Evolutionary conservation across 2,113 vertebrate genomes (phyloP).

Genomic region (Phrynosoma blainvillii): DNA sequence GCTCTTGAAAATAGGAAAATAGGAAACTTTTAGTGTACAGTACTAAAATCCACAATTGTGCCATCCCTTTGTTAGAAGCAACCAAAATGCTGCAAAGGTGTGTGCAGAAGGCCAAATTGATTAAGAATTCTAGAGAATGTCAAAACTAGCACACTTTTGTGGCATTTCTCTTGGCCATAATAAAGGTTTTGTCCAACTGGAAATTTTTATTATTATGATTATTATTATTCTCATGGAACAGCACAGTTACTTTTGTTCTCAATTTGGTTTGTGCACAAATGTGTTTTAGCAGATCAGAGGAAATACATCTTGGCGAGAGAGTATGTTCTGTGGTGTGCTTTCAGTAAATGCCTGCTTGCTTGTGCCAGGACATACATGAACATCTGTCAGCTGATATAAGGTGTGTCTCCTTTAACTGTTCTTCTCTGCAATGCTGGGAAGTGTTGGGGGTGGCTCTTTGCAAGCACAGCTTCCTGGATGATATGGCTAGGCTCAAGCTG

Average conservation of each 20-base stretch:
- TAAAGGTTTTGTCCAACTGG: not conserved
- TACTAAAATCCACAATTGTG: too few relatives aligned
- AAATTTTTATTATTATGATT: not conserved
- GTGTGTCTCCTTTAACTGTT: slow-evolving; percentile 41
- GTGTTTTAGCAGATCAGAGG: not conserved
- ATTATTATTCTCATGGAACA: not conserved
- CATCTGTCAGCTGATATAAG: slow-evolving; percentile 71
- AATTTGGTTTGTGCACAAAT: not conserved
- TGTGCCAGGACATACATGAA: slow-evolving; percentile 47
- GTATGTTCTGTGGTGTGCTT: not conserved
- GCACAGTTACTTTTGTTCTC: not conserved
- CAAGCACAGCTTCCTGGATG: slow-evolving; percentile 60
- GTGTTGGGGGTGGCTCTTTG: slow-evolving; percentile 26
- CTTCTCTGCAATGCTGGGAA: slow-evolving; percentile 48
- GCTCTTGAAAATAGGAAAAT: not conserved
- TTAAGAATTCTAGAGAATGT: not conserved
- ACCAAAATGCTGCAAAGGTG: too few relatives aligned
- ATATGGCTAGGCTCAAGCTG: slow-evolving; percentile 60
- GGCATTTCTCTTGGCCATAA: not conserved
- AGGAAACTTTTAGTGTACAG: not conserved
- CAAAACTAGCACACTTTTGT: not conserved
- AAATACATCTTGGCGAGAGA: not conserved
- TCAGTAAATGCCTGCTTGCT: slow-evolving; percentile 11
- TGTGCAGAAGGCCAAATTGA: too few relatives aligned
- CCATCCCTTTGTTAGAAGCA: too few relatives aligned